Base-by-base conservation (phyloP, 2,888 invertebrate species). In the Clusia tigrina region DNA sequence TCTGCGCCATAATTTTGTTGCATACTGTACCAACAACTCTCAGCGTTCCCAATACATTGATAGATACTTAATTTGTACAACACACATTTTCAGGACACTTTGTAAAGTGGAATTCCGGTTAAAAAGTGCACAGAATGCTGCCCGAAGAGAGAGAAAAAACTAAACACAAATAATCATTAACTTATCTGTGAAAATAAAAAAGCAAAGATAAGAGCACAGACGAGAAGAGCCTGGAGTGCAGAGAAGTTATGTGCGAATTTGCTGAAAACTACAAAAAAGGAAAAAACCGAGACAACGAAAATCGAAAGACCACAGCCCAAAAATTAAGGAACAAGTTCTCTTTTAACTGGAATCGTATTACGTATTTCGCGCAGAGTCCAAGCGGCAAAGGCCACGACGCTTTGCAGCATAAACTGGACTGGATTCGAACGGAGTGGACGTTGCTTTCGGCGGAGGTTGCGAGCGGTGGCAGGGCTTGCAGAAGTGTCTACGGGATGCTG, bases 261-360 rank as follows among this genome's bases (percentile, higher is more conserved):
- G 48, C 22, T 22, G 15, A 48, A 48, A 42, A n/a, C 42, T 42
- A 10, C 48, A 18, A 20, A 5, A 48, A 48, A 42, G n/a, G 9
- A 12, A 3, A 6, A 42, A 2, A 22, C 5, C 20, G 15, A 48
- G 22, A 22, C 22, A 48, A 20, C 18, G 5, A 48, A 18, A 48
- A 42, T 5, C 42, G 12, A 42, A 42, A 42, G n/a, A 42, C n/a
- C n/a, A n/a, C n/a, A n/a, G n/a, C n/a, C n/a, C n/a, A 3, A 42
- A 42, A 42, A 15, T 48, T 48, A 18, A 48, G 48, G 48, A 74
- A 68, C 66, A 66, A 71, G 71, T 73, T 69, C 68, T 76, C 67
- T 76, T 56, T 74, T 74, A 74, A 71, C 76, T 72, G 76, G 76
- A 76, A 76, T 76, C 68, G 74, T 73, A 73, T 74, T 74, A 72